A percentile compares a stretch with the other conserved stretches of the same genome.
These are phyloP conservation scores for Sturnira hondurensis DNA, from an alignment of 2,113 vertebrate genomes.

Conservation along the genomic window DNA sequence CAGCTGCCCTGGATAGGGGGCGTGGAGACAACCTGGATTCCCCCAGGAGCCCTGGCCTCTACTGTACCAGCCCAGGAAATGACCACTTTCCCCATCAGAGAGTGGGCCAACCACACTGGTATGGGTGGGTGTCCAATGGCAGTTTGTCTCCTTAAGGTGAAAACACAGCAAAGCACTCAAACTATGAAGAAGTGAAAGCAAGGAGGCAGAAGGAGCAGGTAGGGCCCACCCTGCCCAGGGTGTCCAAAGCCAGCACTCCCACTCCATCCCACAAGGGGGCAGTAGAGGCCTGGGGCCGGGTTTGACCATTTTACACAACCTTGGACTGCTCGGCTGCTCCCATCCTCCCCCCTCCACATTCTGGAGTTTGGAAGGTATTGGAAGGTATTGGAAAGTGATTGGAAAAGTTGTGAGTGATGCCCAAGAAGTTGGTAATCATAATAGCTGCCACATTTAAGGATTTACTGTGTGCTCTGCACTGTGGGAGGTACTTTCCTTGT, in stretches of 20 bases:
- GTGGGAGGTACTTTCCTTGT: no score
- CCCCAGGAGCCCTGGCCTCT: background rate
- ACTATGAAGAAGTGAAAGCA: background rate
- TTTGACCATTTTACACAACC: background rate
- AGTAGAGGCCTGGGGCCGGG: background rate
- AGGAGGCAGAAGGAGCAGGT: background rate
- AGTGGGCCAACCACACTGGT: background rate
- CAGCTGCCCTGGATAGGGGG: background rate
- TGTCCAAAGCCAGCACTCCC: background rate
- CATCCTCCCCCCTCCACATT: background rate
- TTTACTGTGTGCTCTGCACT: background rate
- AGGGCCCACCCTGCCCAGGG: background rate
- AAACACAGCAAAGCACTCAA: background rate
- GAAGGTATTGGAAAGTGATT: background rate
- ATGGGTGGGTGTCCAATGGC: background rate
- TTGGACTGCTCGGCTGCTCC: background rate
- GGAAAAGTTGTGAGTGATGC: background rate
- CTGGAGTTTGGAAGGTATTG: background rate
- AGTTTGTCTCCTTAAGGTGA: background rate
- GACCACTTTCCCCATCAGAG: background rate
- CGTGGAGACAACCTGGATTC: background rate
- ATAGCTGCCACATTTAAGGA: background rate
- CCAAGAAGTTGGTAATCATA: background rate
- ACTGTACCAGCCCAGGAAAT: background rate
- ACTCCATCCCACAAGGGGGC: slow-evolving; percentile 34